Evolutionary conservation across 2,113 vertebrate species (phyloP).

Genomic region (Nettapus auritus): DNA sequence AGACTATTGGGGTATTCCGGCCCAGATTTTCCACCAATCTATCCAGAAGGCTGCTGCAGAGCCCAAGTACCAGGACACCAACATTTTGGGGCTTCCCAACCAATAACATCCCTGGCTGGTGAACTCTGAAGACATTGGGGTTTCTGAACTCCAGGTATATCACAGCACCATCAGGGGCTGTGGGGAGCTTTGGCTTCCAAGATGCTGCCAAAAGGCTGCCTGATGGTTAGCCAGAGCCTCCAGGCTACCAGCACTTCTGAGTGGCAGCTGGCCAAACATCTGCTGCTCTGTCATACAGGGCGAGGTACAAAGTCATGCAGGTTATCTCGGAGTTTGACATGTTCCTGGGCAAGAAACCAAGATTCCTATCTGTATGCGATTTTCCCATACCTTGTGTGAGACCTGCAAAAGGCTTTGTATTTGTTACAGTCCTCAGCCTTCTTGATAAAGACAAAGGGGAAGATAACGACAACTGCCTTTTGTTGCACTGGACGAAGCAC

Average conservation of each 20-base stretch:
- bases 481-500: not conserved
- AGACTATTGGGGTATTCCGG: not conserved
- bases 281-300: not conserved
- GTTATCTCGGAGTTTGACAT: not conserved
- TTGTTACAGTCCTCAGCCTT: not conserved
- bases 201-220: not conserved
- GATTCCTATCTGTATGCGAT: not conserved
- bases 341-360: not conserved
- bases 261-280: not conserved
- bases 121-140: fast-evolving
- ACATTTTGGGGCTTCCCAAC: not conserved
- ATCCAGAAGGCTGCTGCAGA: not conserved
- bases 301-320: not conserved
- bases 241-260: not conserved
- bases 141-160: not conserved
- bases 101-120: not conserved
- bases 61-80: not conserved
- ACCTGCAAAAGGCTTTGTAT: not conserved
- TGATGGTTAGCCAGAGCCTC: not conserved
- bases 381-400: not conserved
- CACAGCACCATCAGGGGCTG: not conserved
- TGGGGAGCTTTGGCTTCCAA: not conserved
- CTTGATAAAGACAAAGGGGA: not conserved
- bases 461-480: not conserved
- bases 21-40: not conserved